These are phyloP conservation scores for Babylonia areolata DNA, from an alignment of 1,140 invertebrate species.

Conservation along the genomic window DNA sequence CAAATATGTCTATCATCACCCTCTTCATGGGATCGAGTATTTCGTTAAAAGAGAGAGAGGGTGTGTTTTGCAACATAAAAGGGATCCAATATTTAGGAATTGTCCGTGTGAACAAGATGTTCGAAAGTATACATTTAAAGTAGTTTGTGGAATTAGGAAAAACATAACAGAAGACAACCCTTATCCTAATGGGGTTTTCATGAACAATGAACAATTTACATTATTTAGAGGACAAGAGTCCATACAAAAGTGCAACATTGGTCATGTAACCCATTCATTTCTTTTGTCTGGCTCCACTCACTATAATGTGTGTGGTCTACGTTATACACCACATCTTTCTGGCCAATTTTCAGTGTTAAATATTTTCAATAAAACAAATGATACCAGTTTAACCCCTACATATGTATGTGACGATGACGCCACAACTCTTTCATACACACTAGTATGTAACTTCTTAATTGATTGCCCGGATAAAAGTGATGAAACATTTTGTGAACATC, in stretches of 20 bases:
- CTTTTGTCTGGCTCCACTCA: neutral
- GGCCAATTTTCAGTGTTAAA: neutral
- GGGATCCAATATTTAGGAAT: no score
- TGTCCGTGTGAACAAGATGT: no score
- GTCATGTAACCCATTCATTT: constrained; percentile 5
- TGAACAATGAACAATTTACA: no score
- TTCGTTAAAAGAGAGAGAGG: neutral
- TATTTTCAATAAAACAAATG: neutral
- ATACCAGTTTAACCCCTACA: neutral
- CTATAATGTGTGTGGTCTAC: neutral
- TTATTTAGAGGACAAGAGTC: no score
- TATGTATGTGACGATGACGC: neutral
- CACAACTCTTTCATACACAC: neutral
- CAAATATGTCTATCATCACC: neutral
- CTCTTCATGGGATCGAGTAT: neutral
- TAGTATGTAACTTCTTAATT: constrained; percentile 19
- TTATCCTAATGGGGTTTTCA: no score
- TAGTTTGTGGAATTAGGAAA: no score
- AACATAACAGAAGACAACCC: no score
- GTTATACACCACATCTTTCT: neutral
- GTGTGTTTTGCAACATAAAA: neutral
- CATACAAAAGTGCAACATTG: no score
- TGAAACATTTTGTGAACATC: neutral
- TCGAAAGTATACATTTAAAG: no score
- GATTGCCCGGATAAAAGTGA: neutral